These are phyloP conservation scores for Cettia cetti DNA, from an alignment of 2,113 vertebrate species.

Conservation along the genomic window DNA sequence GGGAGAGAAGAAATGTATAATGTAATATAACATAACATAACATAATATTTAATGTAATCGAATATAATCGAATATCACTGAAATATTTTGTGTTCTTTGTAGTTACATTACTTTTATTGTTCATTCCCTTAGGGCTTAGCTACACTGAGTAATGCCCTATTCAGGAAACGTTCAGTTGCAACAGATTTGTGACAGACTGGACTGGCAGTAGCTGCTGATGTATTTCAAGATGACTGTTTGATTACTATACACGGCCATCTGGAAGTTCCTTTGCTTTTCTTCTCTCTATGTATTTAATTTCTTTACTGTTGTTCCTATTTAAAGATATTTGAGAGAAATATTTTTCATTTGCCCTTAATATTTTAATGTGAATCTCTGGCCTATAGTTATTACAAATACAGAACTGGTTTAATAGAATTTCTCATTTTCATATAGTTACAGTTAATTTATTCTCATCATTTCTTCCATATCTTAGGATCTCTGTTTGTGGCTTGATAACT, in stretches of 20 bases:
- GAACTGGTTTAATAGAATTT: background rate
- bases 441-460: background rate
- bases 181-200: background rate
- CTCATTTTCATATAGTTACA: background rate
- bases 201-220: background rate
- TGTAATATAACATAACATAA: background rate
- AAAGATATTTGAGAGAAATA: background rate
- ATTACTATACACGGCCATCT: background rate
- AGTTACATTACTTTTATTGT: background rate
- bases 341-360: background rate
- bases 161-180: background rate
- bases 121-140: background rate
- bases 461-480: background rate
- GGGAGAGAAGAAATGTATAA: background rate
- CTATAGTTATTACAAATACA: background rate
- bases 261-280: background rate
- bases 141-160: background rate
- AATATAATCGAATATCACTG: background rate
- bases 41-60: background rate
- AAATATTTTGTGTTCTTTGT: background rate
- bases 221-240: background rate
- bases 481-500: background rate
- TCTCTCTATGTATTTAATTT: background rate
- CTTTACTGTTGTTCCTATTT: background rate
- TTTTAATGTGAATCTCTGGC: background rate